Evolutionary conservation across 2,113 vertebrate species (phyloP), one percentile per base, ranked within the genome.

Genomic region (Corythornis cristatus): DNA sequence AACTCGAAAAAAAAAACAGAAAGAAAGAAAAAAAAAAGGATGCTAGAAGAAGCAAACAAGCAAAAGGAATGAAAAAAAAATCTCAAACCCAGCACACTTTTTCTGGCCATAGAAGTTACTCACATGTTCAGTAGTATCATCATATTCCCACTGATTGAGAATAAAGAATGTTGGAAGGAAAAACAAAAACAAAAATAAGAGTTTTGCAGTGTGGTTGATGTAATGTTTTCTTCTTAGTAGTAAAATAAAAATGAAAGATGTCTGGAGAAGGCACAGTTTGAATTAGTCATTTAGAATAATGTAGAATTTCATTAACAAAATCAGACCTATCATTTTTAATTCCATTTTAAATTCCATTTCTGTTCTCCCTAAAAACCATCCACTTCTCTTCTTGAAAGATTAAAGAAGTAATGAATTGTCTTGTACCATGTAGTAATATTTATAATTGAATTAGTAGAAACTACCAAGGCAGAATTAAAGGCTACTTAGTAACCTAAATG

Each of bases 111-210:
- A 89, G 67, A 91, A 96, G 89, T 90, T 99, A 99, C 99, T 99
- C 97, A 99, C 99, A 98, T 99, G 99, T 98, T 99, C 99, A 96
- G 99, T 97, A 97, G 99, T 98, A 98, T 99, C 99, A 99, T 99
- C 99, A 98, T 98, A 99, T 98, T 99, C 99, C 99, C 99, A 99
- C 99, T 99, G 98, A 98, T 98, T 97, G 92, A 97, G 89, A 98
- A 95, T 96, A 96, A 98, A 97, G 90, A 94, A 96, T 88, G 88
- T 96, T 77, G 75, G 94, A 96, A 94, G 98, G 84, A 98, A 98
- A 98, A 98, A 97, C 83, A 96, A 98, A 98, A 97, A 37, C 37
- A 81, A 92, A 98, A 97, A 95, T 53, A 98, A 95, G 85, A 97
- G 19, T 95, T 95, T 94, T 97, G 74, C 92, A 96, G 92, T 68